Conservation (phyloP, 2,113 vertebrate genomes). For the Corapipo altera region DNA sequence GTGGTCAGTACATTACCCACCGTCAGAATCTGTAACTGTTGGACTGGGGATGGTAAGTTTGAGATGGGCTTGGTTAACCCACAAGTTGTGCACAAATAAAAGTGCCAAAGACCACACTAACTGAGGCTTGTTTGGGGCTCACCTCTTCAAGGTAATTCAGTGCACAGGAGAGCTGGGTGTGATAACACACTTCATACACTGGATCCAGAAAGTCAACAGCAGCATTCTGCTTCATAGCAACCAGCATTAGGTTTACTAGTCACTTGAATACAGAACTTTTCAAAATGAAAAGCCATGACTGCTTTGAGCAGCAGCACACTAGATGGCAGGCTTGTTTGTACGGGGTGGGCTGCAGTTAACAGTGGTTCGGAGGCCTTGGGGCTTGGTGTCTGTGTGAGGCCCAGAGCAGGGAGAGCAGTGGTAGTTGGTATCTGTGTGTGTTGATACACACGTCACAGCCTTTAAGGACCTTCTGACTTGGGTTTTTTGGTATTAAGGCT, state of each 20-base stretch:
- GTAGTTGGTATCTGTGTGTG: not conserved
- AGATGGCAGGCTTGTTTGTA: not conserved
- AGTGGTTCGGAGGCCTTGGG: not conserved
- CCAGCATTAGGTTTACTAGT: not conserved
- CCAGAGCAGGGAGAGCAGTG: rapidly evolving
- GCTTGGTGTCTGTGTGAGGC: too few relatives aligned
- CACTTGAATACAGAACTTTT: rapidly evolving
- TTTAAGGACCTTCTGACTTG: not conserved
- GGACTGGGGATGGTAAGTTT: not conserved
- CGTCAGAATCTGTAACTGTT: not conserved
- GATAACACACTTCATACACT: rapidly evolving
- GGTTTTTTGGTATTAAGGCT: too few relatives aligned
- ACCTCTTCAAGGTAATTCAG: not conserved
- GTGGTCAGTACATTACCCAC: not conserved
- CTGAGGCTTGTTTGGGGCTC: not conserved
- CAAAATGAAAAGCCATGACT: not conserved
- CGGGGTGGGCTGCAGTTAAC: rapidly evolving
- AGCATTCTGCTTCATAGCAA: not conserved
- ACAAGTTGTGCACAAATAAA: rapidly evolving
- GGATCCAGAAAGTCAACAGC: too few relatives aligned
- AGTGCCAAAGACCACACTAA: not conserved
- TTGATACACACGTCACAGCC: rapidly evolving
- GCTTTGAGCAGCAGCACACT: not conserved
- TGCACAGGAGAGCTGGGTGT: not conserved
- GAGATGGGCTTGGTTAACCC: not conserved